Evolutionary conservation across 2,113 vertebrate genomes (phyloP), one percentile per base, ranked within the genome.

Genomic region (Chionodraco myersi): DNA sequence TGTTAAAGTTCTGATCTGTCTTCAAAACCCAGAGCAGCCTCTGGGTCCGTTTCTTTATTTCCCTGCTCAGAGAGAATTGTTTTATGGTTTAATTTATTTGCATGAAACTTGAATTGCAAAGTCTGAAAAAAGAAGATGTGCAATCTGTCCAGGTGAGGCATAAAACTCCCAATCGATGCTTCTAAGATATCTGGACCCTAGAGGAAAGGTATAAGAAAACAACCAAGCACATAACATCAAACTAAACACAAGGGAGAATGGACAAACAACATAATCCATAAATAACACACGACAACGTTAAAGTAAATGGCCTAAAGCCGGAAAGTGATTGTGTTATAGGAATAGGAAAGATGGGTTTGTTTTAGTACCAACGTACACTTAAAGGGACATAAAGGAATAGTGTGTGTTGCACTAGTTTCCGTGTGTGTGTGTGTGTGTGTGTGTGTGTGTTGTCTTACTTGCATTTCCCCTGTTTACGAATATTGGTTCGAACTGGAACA

Each of bases 141-240:
- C 60, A 71, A 65, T 79, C n/a, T 61, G 77, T 60, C 52, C 68
- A 77, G 72, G 57, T 76, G 65, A 82, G 47, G 65, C 62, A 65
- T 72, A 60, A 70, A 77, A 65, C 9, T 23, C 7, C 49, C 10
- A 60, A 57, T 6, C 59, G 75, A 26, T 60, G 57, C 41, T 74
- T 34, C 62, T 66, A 66, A 72, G 62, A 80, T 61, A 82, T 44
- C 34, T 66, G 60, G 34, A 26, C 73, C 69, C 54, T 13, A 49
- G 61, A 82, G 60, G 74, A 59, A 57, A 74, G 74, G 61, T 6
- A 36, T 23, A 64, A 67, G 49, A n/a, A 6, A 36, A 47, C 10
- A 44, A 62, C 12, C 64, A 2, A 69, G 18, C 54, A 21, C 8
- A 82, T 23, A 63, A 63, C 72, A 68, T 80, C 23, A 68, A 71